Conservation (phyloP, 2,888 invertebrate species). For the Hirudinaria manillensis region DNA sequence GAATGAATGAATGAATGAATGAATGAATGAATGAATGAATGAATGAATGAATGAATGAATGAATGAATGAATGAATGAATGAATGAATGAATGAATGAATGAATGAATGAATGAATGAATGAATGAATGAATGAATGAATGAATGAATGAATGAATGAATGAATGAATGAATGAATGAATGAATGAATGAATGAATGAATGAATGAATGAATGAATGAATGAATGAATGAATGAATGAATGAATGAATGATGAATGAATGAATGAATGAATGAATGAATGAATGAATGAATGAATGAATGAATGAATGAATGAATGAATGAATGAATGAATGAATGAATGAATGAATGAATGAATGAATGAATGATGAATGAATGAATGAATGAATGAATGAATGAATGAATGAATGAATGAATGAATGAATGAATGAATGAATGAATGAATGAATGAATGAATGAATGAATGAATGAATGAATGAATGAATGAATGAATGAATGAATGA, state of each 20-base stretch:
- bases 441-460: conserved; percentile 16
- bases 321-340: conserved; percentile 23
- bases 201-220: conserved; percentile 8
- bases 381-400: conserved; percentile 5
- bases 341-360: conserved; percentile 13
- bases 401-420: conserved; percentile 1
- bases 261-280: not conserved
- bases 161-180: conserved; percentile 18
- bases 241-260: conserved; percentile 12
- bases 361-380: not conserved
- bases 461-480: conserved; percentile 23
- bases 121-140: conserved; percentile 1
- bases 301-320: conserved; percentile 18
- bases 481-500: conserved; percentile 11
- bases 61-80: not conserved
- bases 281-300: conserved; percentile 18
- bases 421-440: conserved; percentile 18
- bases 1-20: conserved; percentile 16
- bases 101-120: conserved; percentile 10
- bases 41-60: conserved; percentile 22
- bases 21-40: conserved; percentile 21
- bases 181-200: conserved; percentile 23
- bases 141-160: conserved; percentile 18
- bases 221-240: not conserved
- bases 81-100: not conserved